Conservation (phyloP, 2,797 vertebrate genomes). For the Nyctibius grandis region DNA sequence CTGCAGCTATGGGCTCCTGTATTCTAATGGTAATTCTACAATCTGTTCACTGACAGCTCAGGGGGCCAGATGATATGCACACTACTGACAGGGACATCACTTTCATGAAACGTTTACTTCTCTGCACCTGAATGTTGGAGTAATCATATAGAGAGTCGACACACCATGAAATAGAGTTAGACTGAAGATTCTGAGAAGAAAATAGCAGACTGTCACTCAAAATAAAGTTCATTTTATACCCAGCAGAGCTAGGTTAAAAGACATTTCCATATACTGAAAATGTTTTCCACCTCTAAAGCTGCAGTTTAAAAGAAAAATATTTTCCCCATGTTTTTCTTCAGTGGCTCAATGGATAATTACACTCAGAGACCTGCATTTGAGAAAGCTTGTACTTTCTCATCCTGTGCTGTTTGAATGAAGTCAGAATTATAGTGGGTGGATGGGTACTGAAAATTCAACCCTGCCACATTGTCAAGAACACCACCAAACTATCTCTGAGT, state of each 20-base stretch:
- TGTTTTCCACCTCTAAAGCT: conserved; percentile 17
- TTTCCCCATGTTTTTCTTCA: not conserved
- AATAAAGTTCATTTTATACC: conserved; percentile 84
- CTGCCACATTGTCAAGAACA: not conserved
- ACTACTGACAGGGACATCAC: conserved; percentile 89
- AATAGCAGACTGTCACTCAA: conserved; percentile 82
- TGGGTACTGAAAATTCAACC: not conserved
- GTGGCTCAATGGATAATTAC: not conserved
- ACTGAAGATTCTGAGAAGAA: conserved; percentile 81
- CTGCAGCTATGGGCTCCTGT: conserved; percentile 76
- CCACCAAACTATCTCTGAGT: not conserved
- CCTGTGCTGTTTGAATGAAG: not conserved
- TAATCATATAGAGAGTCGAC: conserved; percentile 84
- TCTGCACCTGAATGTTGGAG: conserved; percentile 86
- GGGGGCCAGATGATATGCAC: conserved; percentile 79
- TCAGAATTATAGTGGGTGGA: not conserved
- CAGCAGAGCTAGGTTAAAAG: conserved; percentile 65
- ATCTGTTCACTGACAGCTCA: conserved; percentile 86
- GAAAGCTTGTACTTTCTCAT: not conserved
- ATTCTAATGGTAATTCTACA: conserved; percentile 88
- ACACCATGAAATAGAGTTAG: conserved; percentile 89
- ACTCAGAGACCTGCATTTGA: not conserved
- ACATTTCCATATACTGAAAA: conserved; percentile 42
- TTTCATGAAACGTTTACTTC: conserved; percentile 89
- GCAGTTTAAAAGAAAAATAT: not conserved